Percentiles rank a stretch among this genome's conserved stretches.
These are phyloP conservation scores for Cygnus olor DNA, from an alignment of 2,797 vertebrate species.

Conservation along the genomic window DNA sequence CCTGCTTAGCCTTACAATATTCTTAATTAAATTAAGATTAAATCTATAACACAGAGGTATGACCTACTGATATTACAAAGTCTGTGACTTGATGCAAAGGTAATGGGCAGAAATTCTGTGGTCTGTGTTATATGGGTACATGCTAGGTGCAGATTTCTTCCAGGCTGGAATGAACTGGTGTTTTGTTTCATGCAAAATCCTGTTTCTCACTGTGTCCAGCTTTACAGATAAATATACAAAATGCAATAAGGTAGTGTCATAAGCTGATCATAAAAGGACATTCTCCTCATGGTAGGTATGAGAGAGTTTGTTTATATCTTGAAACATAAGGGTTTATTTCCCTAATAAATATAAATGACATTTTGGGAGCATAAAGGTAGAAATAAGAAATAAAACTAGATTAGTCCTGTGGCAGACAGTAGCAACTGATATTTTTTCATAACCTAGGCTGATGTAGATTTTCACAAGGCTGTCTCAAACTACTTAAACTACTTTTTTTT, in stretches of 20 bases:
- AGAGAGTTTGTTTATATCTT: background rate
- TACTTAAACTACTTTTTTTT: background rate
- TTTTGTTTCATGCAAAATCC: background rate
- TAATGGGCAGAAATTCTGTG: background rate
- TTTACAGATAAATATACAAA: background rate
- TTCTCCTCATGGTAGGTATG: background rate
- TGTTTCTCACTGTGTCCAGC: background rate
- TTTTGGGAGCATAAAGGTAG: background rate
- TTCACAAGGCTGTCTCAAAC: background rate
- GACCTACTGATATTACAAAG: background rate
- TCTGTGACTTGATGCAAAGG: background rate
- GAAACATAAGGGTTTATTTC: background rate
- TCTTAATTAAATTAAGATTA: slow-evolving; percentile 36
- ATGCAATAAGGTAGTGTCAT: background rate
- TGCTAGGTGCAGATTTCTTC: fast-evolving
- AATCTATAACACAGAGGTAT: background rate
- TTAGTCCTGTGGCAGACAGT: background rate
- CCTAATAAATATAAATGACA: background rate
- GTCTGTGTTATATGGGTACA: background rate
- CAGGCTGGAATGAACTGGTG: background rate
- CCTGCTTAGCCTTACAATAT: background rate
- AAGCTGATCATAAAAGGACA: background rate
- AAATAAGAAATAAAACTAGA: background rate
- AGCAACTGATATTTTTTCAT: background rate
- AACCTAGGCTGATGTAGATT: background rate